These are phyloP conservation scores for Eilema caniola DNA, from an alignment of 2,888 invertebrate genomes.

Conservation along the genomic window DNA sequence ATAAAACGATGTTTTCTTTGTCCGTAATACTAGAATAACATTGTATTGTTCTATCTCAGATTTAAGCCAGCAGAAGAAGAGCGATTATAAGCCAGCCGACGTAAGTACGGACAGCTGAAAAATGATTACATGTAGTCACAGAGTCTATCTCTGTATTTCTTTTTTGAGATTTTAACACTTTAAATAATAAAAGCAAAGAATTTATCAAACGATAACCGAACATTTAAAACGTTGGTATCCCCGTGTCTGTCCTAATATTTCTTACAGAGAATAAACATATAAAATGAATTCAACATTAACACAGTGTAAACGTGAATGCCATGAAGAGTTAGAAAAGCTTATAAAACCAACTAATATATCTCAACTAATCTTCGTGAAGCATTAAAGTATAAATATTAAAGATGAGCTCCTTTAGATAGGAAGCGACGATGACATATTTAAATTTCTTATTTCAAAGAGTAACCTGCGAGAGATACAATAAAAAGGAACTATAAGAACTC, in stretches of 20 bases:
- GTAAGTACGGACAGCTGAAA: background rate
- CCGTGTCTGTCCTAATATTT: constrained; percentile 43
- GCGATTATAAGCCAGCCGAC: background rate
- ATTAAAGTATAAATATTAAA: constrained; percentile 75
- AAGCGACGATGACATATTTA: constrained; percentile 83
- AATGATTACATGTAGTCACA: background rate
- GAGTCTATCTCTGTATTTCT: background rate
- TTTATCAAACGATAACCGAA: constrained; percentile 34
- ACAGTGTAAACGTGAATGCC: constrained; percentile 62
- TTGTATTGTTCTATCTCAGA: constrained; percentile 50
- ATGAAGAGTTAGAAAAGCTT: constrained; percentile 61
- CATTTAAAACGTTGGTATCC: constrained; percentile 32
- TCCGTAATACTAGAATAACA: constrained; percentile 72
- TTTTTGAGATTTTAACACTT: background rate
- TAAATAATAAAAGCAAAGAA: constrained; percentile 23
- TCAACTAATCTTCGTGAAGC: constrained; percentile 64
- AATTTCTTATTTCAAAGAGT: constrained; percentile 78
- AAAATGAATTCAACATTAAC: constrained; percentile 61
- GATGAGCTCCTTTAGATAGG: constrained; percentile 74
- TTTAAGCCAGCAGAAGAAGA: background rate
- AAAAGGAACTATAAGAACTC: constrained; percentile 74
- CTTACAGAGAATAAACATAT: constrained; percentile 41
- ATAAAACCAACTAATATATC: constrained; percentile 60
- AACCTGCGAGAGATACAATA: constrained; percentile 71
- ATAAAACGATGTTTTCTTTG: constrained; percentile 58